Conservation (phyloP, 2,113 vertebrate species). For the Gopherus evgoodei region DNA sequence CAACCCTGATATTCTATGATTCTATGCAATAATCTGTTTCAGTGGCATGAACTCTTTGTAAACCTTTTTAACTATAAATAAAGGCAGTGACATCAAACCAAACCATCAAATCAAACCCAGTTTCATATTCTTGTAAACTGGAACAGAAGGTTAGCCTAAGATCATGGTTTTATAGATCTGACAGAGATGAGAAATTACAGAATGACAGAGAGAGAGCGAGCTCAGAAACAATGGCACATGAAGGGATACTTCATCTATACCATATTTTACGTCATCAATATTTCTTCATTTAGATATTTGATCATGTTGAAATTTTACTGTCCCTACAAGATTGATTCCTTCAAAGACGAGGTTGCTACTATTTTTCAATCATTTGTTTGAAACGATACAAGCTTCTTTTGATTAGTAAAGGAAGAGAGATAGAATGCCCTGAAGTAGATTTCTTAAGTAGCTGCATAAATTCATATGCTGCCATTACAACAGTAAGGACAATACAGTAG, state of each 20-base stretch:
- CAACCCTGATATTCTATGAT: no score
- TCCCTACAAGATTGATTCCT: background rate
- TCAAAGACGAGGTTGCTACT: background rate
- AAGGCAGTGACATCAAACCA: fast-evolving
- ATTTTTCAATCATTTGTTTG: background rate
- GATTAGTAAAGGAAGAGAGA: background rate
- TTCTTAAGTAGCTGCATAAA: background rate
- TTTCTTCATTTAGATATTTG: background rate
- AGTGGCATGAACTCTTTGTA: background rate
- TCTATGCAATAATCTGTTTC: background rate
- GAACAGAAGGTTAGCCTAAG: background rate
- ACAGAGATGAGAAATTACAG: background rate
- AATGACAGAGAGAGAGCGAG: background rate
- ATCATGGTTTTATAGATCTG: background rate
- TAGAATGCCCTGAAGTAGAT: background rate
- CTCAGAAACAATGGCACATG: background rate
- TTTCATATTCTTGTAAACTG: background rate
- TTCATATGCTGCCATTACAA: background rate
- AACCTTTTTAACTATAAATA: background rate
- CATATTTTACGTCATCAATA: background rate
- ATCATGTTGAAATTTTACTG: background rate
- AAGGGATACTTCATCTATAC: background rate
- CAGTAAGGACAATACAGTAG: background rate
- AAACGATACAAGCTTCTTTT: background rate
- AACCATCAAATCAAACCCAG: background rate